Evolutionary conservation across 1,140 invertebrate species (phyloP), one percentile per base, ranked within the genome.

Genomic region (Trachymyrmex cornetzi): DNA sequence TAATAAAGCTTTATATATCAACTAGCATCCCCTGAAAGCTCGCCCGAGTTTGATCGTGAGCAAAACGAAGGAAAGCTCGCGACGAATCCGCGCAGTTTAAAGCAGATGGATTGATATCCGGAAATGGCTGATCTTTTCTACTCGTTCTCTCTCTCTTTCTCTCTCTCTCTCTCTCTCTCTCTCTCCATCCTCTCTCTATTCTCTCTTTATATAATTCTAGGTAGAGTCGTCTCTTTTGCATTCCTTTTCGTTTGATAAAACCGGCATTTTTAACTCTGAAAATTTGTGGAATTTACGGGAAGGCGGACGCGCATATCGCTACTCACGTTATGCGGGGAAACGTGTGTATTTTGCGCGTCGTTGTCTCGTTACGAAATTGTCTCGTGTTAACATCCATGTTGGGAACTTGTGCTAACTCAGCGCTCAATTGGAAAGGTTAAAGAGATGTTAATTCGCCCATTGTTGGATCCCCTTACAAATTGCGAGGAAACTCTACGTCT

Each of bases 231-330:
- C 11, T 44, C 7, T 16, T 44, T 27, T 14, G 44, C 27, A 16
- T 75, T n/a, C 24, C 22, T 57, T 71, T 82, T 74, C 38, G 2
- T 14, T 27, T 22, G 55, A 12, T 74, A 59, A 84, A 63, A 61
- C 55, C n/a, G 38, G 24, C n/a, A 38, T 84, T 44, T 27, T 84
- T 50, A 63, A 88, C 59, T 38, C 12, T n/a, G 19, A 59, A 63
- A 74, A 89, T n/a, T 89, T 79, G 67, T 75, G 55, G 87, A 90
- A 91, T 91, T 90, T 59, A 48, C 67, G 63, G 59, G 57, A 87
- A 80, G 75, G 55, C 24, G 59, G 61, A 55, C 44, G 30, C 82
- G 30, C 82, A 84, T 19, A 22, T 30, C 24, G 72, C 24, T 30
- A 22, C 3, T 63, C 19, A n/a, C 12, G 27, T 14, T 57, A 63